These are phyloP conservation scores for Pseudopipra pipra DNA, from an alignment of 2,113 vertebrate species.

Conservation along the genomic window DNA sequence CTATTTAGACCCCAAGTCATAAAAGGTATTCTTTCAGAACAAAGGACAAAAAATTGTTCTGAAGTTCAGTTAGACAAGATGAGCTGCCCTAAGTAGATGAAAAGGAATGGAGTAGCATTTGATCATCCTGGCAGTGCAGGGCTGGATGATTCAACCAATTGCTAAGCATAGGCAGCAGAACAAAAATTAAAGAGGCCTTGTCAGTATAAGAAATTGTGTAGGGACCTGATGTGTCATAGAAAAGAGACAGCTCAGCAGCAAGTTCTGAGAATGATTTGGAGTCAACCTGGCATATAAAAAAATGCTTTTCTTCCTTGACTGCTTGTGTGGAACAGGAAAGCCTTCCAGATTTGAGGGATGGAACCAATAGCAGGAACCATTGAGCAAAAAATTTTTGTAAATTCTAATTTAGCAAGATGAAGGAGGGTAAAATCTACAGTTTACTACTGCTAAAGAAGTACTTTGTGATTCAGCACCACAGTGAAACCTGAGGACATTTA, in stretches of 20 bases:
- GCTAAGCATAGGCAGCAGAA: not conserved
- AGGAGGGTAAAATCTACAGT: not conserved
- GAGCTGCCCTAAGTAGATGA: not conserved
- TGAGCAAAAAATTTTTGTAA: not conserved
- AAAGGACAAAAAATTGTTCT: not conserved
- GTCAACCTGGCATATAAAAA: not conserved
- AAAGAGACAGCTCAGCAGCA: not conserved
- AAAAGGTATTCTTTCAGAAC: not conserved
- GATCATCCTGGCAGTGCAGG: not conserved
- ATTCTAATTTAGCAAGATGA: not conserved
- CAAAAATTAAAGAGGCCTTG: not conserved
- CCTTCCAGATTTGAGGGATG: not conserved
- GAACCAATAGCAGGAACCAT: not conserved
- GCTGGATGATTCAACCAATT: not conserved
- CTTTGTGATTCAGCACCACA: not conserved
- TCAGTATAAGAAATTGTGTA: not conserved
- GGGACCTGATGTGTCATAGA: not conserved
- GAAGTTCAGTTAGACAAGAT: not conserved
- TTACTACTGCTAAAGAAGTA: not conserved
- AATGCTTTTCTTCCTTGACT: not conserved
- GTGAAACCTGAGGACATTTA: not conserved
- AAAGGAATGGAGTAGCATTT: not conserved
- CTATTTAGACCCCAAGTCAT: not conserved
- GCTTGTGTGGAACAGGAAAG: not conserved
- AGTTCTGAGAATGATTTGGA: not conserved